phyloP scores from a whole-genome alignment of 2,888 invertebrate genomes.

The Tipula vernalis region DNA sequence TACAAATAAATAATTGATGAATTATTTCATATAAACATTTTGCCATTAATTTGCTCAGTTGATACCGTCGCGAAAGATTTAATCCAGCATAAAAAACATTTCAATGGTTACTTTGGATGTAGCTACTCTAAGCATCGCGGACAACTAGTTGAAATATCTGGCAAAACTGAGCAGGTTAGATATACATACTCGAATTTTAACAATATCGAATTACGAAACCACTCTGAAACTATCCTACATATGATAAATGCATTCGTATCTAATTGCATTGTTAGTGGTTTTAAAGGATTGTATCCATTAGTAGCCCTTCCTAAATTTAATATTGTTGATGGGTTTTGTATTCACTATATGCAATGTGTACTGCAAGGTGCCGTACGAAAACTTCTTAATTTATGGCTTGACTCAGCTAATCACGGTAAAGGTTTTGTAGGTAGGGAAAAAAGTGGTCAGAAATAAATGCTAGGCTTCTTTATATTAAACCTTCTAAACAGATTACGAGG shows the following conservation, averaged over 20 bases:
- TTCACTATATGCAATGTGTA: constrained; percentile 9
- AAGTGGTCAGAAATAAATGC: neutral
- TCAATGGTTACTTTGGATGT: constrained; percentile 7
- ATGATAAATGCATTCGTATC: neutral
- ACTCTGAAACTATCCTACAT: neutral
- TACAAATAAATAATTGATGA: neutral
- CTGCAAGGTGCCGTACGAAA: neutral
- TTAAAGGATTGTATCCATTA: constrained; percentile 1
- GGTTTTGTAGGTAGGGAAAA: neutral
- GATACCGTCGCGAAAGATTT: neutral
- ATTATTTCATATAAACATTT: neutral
- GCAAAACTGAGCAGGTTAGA: neutral
- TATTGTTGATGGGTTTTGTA: neutral
- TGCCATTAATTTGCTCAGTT: neutral
- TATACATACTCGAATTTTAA: neutral
- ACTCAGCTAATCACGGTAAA: neutral
- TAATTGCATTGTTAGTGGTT: neutral
- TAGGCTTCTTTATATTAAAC: neutral
- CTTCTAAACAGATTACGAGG: neutral
- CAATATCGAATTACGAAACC: neutral
- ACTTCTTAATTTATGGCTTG: neutral
- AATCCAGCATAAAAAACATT: neutral
- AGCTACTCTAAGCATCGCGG: constrained; percentile 6
- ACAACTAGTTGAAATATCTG: neutral
- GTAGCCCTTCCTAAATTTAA: neutral